Evolutionary conservation across 2,888 invertebrate species (phyloP).

Genomic region (Synanthedon andrenaeformis): DNA sequence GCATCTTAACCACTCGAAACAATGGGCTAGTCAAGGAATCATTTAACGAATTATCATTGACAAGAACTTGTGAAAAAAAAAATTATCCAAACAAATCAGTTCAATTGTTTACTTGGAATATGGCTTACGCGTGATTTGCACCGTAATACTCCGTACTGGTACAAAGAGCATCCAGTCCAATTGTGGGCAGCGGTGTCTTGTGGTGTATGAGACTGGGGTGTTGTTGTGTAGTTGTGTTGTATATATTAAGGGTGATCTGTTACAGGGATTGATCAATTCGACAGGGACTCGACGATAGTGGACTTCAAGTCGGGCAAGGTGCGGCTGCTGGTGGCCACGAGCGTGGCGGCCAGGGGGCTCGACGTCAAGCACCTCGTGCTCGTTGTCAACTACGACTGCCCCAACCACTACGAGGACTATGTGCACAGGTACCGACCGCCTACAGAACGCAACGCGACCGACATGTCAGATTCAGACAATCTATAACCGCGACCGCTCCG

Average conservation of each 20-base stretch:
- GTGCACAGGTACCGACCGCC: conserved; percentile 78
- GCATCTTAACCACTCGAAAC: no score
- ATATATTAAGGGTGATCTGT: conserved; percentile 59
- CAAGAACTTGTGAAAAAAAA: no score
- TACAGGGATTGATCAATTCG: conserved; percentile 96
- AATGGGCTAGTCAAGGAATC: no score
- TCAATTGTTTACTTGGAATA: no score
- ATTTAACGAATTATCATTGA: no score
- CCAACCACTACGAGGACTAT: conserved; percentile 99
- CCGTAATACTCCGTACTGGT: no score
- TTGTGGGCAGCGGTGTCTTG: background rate
- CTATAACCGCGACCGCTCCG: no score
- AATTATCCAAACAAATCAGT: no score
- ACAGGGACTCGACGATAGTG: conserved; percentile 96
- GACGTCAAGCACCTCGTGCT: conserved; percentile 98
- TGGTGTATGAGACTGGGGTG: background rate
- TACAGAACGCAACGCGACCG: background rate
- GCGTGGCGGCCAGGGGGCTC: conserved; percentile 97
- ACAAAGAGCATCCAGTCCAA: no score
- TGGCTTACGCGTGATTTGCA: no score
- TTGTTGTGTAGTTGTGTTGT: conserved; percentile 16
- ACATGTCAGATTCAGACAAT: no score
- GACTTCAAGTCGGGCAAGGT: conserved; percentile 97
- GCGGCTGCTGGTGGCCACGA: conserved; percentile 94
- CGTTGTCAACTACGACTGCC: conserved; percentile 99